phyloP scores from a whole-genome alignment of 2,888 invertebrate species.

The Harpalus rufipes region DNA sequence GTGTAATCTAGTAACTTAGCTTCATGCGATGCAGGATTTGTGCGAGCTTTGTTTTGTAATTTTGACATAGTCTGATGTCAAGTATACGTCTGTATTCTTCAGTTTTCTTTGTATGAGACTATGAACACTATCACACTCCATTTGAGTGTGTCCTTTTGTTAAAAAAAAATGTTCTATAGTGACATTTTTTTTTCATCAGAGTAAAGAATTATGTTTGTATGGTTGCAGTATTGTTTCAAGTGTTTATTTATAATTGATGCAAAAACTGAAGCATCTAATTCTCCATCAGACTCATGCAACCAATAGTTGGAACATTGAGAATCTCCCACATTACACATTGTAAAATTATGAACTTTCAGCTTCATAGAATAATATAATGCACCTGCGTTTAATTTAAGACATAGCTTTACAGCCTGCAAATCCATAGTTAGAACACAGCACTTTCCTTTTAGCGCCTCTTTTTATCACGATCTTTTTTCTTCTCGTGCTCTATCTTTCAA shows the following conservation, averaged over 20 bases:
- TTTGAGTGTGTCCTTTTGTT: conserved; percentile 59
- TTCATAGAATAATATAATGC: conserved; percentile 51
- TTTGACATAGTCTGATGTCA: neutral
- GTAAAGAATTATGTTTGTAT: conserved; percentile 68
- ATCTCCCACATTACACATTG: conserved; percentile 36
- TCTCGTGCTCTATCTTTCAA: conserved; percentile 40
- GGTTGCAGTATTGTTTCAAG: conserved; percentile 12
- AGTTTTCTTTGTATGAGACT: conserved; percentile 2
- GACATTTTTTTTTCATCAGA: conserved; percentile 68
- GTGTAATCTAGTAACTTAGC: conserved; percentile 1
- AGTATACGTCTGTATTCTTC: conserved; percentile 12
- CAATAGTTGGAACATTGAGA: conserved; percentile 45
- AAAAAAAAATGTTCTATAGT: conserved; percentile 69
- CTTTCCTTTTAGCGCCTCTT: neutral
- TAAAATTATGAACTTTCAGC: conserved; percentile 60
- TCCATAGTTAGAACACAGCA: conserved; percentile 49
- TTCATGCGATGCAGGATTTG: conserved; percentile 13
- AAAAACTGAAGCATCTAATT: conserved; percentile 6
- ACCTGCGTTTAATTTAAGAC: conserved; percentile 29
- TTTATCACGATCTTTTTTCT: conserved; percentile 55
- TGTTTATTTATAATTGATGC: conserved; percentile 10
- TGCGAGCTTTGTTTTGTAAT: conserved; percentile 4
- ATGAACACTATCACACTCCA: conserved; percentile 18
- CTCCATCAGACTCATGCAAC: conserved; percentile 46
- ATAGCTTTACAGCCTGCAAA: conserved; percentile 55